Percentiles rank a stretch among this genome's conserved stretches.
Conservation (phyloP, 1,140 invertebrate species). For the Diachasmimorpha longicaudata region DNA sequence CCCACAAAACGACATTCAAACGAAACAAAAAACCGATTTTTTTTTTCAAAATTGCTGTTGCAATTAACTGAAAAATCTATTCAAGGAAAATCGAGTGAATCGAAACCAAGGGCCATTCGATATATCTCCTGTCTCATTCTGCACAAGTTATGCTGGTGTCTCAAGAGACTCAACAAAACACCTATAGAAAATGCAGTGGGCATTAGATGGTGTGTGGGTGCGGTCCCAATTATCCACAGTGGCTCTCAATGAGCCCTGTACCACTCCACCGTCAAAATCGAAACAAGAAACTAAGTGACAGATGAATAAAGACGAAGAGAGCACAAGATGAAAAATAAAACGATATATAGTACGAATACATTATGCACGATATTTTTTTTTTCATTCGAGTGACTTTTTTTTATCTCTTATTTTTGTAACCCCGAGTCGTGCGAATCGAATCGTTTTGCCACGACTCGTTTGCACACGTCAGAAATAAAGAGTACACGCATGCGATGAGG, state of each 20-base stretch:
- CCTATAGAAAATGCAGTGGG: neutral
- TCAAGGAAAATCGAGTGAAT: neutral
- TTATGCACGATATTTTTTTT: slow-evolving; percentile 23
- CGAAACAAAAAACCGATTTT: no score
- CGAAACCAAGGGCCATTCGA: neutral
- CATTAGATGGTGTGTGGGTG: neutral
- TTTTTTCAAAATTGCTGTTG: no score
- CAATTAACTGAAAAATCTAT: neutral
- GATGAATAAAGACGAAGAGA: neutral
- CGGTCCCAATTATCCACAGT: neutral
- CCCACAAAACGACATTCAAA: no score
- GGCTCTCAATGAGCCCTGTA: neutral
- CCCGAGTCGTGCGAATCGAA: slow-evolving; percentile 34
- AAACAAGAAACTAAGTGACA: neutral
- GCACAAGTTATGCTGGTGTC: neutral
- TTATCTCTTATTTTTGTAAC: neutral
- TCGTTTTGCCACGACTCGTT: slow-evolving; percentile 47
- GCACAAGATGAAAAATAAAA: neutral
- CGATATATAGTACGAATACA: neutral
- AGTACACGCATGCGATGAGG: neutral
- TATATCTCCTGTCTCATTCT: neutral
- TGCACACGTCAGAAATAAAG: slow-evolving; percentile 21
- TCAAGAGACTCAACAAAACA: neutral
- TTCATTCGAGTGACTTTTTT: slow-evolving; percentile 22
- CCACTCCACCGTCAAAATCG: neutral